Percentiles rank a stretch among this genome's conserved stretches.
phyloP scores from a whole-genome alignment of 2,888 invertebrate genomes.

The Eucera pruinosa region DNA sequence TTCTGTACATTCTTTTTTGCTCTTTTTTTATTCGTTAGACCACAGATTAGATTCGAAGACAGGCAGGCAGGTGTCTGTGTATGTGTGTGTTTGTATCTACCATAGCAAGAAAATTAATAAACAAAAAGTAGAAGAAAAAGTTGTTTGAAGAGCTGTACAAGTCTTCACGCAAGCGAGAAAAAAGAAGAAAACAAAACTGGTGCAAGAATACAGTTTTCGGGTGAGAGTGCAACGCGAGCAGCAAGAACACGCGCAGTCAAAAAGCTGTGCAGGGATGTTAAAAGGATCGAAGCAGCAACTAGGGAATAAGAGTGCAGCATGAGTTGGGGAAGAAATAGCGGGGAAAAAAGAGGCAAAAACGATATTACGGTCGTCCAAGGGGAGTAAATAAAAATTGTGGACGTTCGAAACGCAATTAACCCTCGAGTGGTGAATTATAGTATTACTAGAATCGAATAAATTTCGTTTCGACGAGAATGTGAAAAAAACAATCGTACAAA shows the following conservation, averaged over 20 bases:
- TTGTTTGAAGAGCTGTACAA: not conserved
- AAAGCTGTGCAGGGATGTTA: not conserved
- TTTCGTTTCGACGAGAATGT: too few species aligned
- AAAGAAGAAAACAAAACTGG: not conserved
- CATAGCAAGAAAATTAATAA: slow-evolving; percentile 11
- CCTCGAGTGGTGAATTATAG: too few species aligned
- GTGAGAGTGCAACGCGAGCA: slow-evolving; percentile 2
- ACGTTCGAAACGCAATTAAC: too few species aligned
- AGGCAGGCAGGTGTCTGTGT: slow-evolving; percentile 25
- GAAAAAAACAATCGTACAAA: too few species aligned
- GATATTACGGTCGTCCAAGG: not conserved
- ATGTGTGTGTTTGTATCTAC: not conserved
- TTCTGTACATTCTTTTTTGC: not conserved
- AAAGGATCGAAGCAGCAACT: slow-evolving; percentile 3
- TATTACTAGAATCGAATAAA: too few species aligned
- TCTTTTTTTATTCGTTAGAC: slow-evolving; percentile 36
- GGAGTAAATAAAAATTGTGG: slow-evolving; percentile 1
- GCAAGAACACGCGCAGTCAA: slow-evolving; percentile 11
- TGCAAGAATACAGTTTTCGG: not conserved
- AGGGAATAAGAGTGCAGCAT: not conserved
- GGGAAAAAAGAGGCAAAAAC: not conserved
- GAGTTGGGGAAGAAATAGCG: not conserved
- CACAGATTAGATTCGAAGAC: slow-evolving; percentile 64
- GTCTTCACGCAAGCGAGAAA: not conserved
- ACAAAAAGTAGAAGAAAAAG: not conserved